Evolutionary conservation across 2,888 invertebrate genomes (phyloP), one percentile per base, ranked within the genome.

Genomic region (Patella caerulea): DNA sequence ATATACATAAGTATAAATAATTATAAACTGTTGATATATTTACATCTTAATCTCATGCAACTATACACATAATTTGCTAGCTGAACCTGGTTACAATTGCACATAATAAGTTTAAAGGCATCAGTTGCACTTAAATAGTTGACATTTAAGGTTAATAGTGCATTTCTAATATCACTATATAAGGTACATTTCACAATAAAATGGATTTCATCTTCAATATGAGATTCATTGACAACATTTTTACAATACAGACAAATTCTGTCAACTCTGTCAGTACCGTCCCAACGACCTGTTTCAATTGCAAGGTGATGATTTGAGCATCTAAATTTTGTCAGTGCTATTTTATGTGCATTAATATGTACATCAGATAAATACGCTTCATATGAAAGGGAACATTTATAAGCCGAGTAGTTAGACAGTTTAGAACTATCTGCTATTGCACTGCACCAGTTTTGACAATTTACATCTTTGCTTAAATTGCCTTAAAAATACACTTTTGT

Each of bases 401-500:
- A 65, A 19, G 24, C n/a, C n/a, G 19, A 12, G 14, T 65, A 65
- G 24, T 65, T 65, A 19, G n/a, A 9, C 24, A 65, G 24, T 24
- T 65, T 65, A 24, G 65, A 65, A 24, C 24, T 65, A 24, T 11
- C n/a, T 12, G 12, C 65, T 65, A 65, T 19, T 19, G 19, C 14
- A n/a, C 24, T n/a, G 14, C 19, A 65, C 65, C 65, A 65, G 65
- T 65, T 24, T 24, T 65, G 65, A n/a, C 12, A n/a, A 24, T 65
- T 65, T 34, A 34, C 34, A n/a, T 72, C 72, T 34, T 56, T 72
- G 55, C 5, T 55, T 71, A 45, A 76, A 76, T 34, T 54, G 19
- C 19, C 29, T 34, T n/a, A 76, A 19, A 72, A 76, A 76, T 4
- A 65, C 34, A 69, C 72, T 56, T 55, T 34, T 65, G 59, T 76